Percentiles rank a stretch among this genome's conserved stretches.
These are phyloP conservation scores for Calycopis cecrops DNA, from an alignment of 1,140 invertebrate genomes.

Conservation along the genomic window DNA sequence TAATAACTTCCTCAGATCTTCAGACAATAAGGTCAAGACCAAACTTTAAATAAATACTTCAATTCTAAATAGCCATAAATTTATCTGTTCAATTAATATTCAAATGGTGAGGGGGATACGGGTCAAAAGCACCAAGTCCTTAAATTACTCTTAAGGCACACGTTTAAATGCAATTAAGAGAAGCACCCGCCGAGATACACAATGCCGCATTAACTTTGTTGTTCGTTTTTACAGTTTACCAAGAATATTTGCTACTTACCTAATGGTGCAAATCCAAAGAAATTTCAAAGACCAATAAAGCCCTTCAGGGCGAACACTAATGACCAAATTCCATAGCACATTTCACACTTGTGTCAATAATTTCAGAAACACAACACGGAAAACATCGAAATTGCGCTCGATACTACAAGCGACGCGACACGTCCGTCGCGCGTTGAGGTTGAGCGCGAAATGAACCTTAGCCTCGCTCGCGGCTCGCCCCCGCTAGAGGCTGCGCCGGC, in stretches of 20 bases:
- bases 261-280: conserved; percentile 37
- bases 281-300: conserved; percentile 37
- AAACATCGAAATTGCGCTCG: conserved; percentile 47
- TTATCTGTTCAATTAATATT: background rate
- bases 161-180: no score
- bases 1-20: no score
- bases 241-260: conserved; percentile 31
- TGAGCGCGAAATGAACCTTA: conserved; percentile 49
- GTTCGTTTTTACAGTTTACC: no score
- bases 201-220: no score
- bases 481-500: conserved; percentile 41
- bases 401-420: conserved; percentile 56
- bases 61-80: background rate
- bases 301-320: conserved; percentile 56
- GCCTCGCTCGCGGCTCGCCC: conserved; percentile 17
- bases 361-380: conserved; percentile 37
- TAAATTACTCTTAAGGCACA: no score
- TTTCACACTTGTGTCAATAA: conserved; percentile 44
- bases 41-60: background rate
- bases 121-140: no score
- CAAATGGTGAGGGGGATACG: no score
- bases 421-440: conserved; percentile 54
- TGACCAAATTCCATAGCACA: conserved; percentile 56
- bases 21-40: background rate
- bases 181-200: no score